A percentile compares a stretch with the other conserved stretches of the same genome.
phyloP scores from a whole-genome alignment of 2,888 invertebrate genomes.

The Sarcophaga subvicina region DNA sequence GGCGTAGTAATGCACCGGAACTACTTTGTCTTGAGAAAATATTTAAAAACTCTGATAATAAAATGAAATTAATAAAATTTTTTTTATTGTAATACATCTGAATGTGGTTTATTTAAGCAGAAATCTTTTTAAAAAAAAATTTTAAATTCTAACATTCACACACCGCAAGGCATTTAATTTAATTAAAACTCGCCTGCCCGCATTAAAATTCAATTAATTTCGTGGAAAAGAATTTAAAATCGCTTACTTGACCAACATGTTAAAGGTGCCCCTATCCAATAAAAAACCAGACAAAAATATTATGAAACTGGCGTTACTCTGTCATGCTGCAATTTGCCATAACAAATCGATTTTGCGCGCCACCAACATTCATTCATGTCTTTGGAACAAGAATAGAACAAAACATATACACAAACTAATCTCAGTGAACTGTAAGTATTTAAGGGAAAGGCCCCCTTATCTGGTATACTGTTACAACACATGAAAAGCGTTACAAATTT shows the following conservation, averaged over 20 bases:
- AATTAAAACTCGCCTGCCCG: not conserved
- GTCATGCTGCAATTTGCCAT: not conserved
- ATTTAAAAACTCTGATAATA: no score
- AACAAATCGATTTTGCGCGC: not conserved
- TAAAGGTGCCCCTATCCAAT: not conserved
- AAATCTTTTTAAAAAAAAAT: not conserved
- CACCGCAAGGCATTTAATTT: not conserved
- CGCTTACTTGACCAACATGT: not conserved
- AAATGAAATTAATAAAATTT: no score
- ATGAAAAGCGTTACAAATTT: not conserved
- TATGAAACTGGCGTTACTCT: not conserved
- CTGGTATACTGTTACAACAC: not conserved
- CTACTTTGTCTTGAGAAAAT: no score
- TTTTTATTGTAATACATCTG: no score
- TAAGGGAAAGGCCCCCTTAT: not conserved
- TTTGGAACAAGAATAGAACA: no score
- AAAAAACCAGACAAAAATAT: no score
- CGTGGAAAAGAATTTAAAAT: not conserved
- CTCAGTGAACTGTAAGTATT: not conserved
- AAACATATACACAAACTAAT: no score
- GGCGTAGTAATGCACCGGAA: no score
- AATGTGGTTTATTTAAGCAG: not conserved
- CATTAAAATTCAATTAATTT: not conserved
- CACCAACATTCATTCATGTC: no score
- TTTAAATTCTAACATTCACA: no score